phyloP scores from a whole-genome alignment of 1,140 invertebrate genomes.

The Megalopta genalis region DNA sequence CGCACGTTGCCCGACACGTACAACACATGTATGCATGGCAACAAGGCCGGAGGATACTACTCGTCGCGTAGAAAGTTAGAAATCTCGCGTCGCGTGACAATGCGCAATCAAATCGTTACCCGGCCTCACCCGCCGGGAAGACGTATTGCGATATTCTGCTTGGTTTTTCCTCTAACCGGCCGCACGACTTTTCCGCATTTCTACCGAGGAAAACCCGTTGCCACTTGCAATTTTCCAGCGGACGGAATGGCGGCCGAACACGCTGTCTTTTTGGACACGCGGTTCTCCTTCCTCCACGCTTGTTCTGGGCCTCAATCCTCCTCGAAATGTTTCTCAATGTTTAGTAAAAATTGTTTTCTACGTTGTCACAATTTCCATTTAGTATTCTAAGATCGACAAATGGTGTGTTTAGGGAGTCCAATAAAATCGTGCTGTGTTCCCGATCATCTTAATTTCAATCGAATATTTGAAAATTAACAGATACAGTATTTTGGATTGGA shows the following conservation, averaged over 20 bases:
- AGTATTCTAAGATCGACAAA: too few species aligned
- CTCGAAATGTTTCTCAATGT: too few species aligned
- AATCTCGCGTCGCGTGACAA: constrained; percentile 47
- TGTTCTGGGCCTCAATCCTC: too few species aligned
- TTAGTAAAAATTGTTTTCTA: too few species aligned
- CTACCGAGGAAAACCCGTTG: constrained; percentile 6
- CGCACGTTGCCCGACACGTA: background rate
- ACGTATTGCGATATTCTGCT: background rate
- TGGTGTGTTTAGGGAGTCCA: too few species aligned
- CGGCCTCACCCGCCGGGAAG: constrained; percentile 10
- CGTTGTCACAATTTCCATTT: too few species aligned
- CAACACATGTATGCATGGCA: background rate
- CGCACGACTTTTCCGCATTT: constrained; percentile 31
- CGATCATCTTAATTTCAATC: too few species aligned
- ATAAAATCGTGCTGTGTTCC: too few species aligned
- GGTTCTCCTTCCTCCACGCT: too few species aligned
- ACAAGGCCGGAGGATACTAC: constrained; percentile 14
- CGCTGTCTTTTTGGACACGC: too few species aligned
- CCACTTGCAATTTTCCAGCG: constrained; percentile 21
- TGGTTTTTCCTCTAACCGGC: background rate
- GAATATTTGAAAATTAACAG: too few species aligned
- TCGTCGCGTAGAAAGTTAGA: constrained; percentile 42
- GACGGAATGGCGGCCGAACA: background rate
- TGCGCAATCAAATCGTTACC: constrained; percentile 43
- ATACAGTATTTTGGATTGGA: too few species aligned